Evolutionary conservation across 2,113 vertebrate genomes (phyloP).

Genomic region (Vulpes ferrilata): DNA sequence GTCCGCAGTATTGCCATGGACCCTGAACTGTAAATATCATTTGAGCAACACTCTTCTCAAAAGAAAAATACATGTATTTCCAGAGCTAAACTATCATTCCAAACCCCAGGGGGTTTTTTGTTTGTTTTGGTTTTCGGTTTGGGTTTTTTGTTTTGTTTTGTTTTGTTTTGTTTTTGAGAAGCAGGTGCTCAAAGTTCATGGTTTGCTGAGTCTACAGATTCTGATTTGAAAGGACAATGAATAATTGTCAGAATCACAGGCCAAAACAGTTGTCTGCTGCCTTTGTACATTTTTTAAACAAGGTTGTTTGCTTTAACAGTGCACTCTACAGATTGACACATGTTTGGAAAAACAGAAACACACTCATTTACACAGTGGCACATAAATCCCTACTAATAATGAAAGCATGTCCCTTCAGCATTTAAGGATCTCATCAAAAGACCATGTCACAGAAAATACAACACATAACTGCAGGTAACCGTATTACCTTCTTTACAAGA

Average conservation of each 20-base stretch:
- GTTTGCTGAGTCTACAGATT: neutral
- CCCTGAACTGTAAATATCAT: constrained; percentile 28
- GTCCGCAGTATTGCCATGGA: neutral
- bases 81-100: neutral
- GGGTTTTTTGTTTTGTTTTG: neutral
- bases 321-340: neutral
- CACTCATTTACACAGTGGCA: neutral
- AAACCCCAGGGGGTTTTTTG: neutral
- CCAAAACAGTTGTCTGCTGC: neutral
- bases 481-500: neutral
- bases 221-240: neutral
- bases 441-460: neutral
- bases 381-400: neutral
- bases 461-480: too few relatives aligned
- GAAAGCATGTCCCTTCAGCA: neutral
- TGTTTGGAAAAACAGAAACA: neutral
- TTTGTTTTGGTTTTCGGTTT: neutral
- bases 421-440: neutral
- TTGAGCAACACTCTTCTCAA: neutral
- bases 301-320: neutral
- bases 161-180: neutral
- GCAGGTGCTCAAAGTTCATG: neutral
- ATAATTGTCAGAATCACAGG: neutral
- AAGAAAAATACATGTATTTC: neutral
- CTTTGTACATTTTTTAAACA: neutral